phyloP scores from a whole-genome alignment of 2,113 vertebrate species.

The Oryzias melastigma region DNA sequence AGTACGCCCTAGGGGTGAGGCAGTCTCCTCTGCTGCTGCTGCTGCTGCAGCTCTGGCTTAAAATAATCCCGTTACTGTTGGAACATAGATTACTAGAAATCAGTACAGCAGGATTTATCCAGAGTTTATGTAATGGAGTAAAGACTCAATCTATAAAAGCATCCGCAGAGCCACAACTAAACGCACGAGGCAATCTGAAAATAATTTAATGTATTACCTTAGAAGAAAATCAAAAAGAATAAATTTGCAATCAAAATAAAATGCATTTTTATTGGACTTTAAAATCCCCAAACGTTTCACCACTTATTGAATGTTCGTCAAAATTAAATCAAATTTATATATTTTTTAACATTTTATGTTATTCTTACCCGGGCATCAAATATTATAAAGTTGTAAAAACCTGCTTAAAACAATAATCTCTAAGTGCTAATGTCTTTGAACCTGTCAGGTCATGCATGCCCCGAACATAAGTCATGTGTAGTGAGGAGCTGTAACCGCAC shows the following conservation, averaged over 20 bases:
- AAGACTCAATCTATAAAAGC: constrained; percentile 44
- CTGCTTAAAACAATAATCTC: constrained; percentile 25
- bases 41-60: constrained; percentile 39
- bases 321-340: constrained; percentile 55
- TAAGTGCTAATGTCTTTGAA: constrained; percentile 37
- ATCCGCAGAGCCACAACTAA: constrained; percentile 24
- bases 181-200: constrained; percentile 15
- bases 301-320: constrained; percentile 33
- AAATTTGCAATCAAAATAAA: constrained; percentile 34
- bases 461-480: constrained; percentile 18
- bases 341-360: constrained; percentile 42
- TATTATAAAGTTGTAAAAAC: constrained; percentile 10
- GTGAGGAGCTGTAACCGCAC: neutral
- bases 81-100: constrained; percentile 59
- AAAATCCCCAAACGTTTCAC: constrained; percentile 23
- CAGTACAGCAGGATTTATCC: constrained; percentile 47
- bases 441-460: constrained; percentile 26
- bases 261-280: constrained; percentile 26
- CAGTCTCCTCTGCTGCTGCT: constrained; percentile 45
- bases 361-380: constrained; percentile 26
- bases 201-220: constrained; percentile 31
- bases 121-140: constrained; percentile 56
- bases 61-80: constrained; percentile 66
- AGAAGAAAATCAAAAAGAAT: constrained; percentile 15
- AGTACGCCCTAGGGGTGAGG: constrained; percentile 61